Base-by-base conservation (phyloP, 1,140 invertebrate genomes). In the Dreissena polymorpha region DNA sequence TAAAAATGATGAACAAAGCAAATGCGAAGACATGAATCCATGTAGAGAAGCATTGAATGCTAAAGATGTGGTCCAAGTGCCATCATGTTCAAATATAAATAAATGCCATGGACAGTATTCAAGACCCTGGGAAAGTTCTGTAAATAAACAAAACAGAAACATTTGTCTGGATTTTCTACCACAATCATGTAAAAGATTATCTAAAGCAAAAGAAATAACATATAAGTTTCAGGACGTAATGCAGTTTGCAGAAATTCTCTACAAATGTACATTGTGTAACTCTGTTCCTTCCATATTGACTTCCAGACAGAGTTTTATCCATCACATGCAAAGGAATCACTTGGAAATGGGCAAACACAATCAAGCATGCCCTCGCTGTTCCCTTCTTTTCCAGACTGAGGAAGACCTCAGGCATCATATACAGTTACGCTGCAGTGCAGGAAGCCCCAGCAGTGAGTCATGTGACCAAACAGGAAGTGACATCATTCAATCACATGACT, bases 231-330 rank as follows among this genome's bases (percentile, higher is more conserved):
- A 90, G 39, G 87, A 88, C 55, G 76, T 88, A n/a, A 87, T 87
- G 83, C 85, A 86, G 64, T 91, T 89, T 87, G 90, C 90, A 0
- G 90, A 91, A 79, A 85, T 91, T 49, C 75, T 91, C 3, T 91
- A 91, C 84, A 91, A 91, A 68, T 91, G 90, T 71, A 88, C 86
- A 2, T 72, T 91, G 23, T 91, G 90, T 51, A 91, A 86, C 2
- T 86, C 86, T 21, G 64, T 91, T 63, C 90, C 90, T 10, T 90
- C 88, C 6, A 90, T 91, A 64, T 65, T 90, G 23, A 90, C 90
- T 0, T 90, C 89, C 13, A 79, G 88, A 73, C 76, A 84, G 1
- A 90, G 86, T 69, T 91, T 91, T 73, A 70, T 89, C 0, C 25
- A 64, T 10, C 90, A 91, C 80, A 86, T 91, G 13, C 84, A 82